Evolutionary conservation across 2,888 invertebrate genomes (phyloP).

Genomic region (Mythimna loreyi): DNA sequence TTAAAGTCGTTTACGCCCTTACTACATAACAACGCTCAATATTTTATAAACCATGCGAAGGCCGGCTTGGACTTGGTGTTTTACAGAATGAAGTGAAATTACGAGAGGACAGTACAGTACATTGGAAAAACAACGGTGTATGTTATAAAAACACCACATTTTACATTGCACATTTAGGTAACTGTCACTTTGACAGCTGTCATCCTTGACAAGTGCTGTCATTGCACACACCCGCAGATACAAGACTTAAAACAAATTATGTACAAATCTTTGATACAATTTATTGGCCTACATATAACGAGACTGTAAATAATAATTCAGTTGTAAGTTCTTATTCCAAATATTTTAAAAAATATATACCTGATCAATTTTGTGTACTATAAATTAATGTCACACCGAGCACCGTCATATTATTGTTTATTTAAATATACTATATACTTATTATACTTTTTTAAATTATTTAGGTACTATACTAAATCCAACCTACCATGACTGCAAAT

Average conservation of each 20-base stretch:
- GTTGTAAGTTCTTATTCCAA: conserved; percentile 54
- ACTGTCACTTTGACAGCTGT: conserved; percentile 67
- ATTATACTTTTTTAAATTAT: conserved; percentile 47
- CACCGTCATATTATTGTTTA: conserved; percentile 49
- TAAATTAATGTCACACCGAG: conserved; percentile 52
- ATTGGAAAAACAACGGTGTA: too few species aligned
- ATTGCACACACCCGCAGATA: conserved; percentile 65
- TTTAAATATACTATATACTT: too few species aligned
- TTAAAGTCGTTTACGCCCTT: too few species aligned
- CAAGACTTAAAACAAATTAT: conserved; percentile 22
- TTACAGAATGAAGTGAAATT: too few species aligned
- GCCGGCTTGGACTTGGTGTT: too few species aligned
- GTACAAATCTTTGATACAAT: conserved; percentile 31
- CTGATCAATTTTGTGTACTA: conserved; percentile 38
- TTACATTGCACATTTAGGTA: conserved; percentile 71
- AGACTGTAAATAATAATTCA: conserved; percentile 54
- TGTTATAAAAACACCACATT: conserved; percentile 47
- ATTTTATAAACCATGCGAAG: too few species aligned
- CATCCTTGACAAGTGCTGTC: conserved; percentile 58
- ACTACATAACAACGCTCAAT: too few species aligned
- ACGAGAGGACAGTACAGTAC: too few species aligned
- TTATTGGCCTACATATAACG: conserved; percentile 30
- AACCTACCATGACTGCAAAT: conserved; percentile 59
- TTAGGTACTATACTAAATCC: too few species aligned
- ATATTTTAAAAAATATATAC: conserved; percentile 38